phyloP scores from a whole-genome alignment of 2,113 vertebrate genomes.

The Orcinus orca region DNA sequence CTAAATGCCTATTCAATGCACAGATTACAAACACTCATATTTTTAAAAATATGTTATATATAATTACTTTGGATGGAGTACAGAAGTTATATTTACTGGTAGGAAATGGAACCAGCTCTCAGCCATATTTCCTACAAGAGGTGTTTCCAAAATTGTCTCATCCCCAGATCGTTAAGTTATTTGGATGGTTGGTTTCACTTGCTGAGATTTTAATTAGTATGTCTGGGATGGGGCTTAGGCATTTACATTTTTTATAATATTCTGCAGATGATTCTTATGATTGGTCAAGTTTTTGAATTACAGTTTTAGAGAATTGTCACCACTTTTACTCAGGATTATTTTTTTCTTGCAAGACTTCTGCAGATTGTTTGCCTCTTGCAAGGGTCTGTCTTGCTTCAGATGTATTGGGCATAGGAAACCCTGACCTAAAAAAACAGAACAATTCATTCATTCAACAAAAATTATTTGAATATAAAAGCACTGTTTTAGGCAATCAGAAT shows the following conservation, averaged over 20 bases:
- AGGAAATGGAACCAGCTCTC: not conserved
- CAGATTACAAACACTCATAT: not conserved
- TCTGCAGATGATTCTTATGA: not conserved
- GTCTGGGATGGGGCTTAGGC: not conserved
- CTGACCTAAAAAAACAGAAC: not conserved
- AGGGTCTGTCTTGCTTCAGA: not conserved
- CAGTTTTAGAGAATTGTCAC: not conserved
- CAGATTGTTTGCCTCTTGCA: not conserved
- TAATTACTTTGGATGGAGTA: not conserved
- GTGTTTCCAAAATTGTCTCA: not conserved
- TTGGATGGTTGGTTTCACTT: not conserved
- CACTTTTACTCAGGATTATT: not conserved
- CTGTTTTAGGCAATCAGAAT: not conserved
- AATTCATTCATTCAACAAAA: not conserved
- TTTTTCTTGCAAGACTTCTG: not conserved
- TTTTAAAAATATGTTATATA: not conserved
- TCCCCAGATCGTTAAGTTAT: not conserved
- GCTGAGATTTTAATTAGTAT: not conserved
- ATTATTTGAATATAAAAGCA: conserved; percentile 13
- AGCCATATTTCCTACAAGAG: not conserved
- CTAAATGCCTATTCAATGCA: not conserved
- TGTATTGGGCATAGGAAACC: not conserved
- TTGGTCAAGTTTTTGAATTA: not conserved
- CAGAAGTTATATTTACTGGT: not conserved
- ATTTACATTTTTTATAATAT: not conserved